These are phyloP conservation scores for Hermetia illucens DNA, from an alignment of 1,140 invertebrate genomes.

Conservation along the genomic window DNA sequence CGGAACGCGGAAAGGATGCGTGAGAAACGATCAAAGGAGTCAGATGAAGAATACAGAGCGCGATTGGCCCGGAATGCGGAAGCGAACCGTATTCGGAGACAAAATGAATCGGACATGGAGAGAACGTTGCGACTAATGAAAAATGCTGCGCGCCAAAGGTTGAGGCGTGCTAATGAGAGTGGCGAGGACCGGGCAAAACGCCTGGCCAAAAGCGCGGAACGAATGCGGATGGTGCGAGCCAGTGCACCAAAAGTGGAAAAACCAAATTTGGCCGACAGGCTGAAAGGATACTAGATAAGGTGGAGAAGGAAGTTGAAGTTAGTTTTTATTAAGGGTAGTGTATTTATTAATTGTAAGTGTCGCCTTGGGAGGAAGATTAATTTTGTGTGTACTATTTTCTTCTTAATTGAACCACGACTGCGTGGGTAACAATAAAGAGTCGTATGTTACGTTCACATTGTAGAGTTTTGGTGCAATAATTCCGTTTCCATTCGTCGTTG, in stretches of 20 bases:
- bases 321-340: too few species aligned
- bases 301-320: too few species aligned
- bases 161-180: constrained; percentile 31
- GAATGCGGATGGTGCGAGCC: constrained; percentile 22
- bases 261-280: constrained; percentile 24
- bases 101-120: constrained; percentile 31
- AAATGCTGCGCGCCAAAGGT: constrained; percentile 26
- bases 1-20: constrained; percentile 28
- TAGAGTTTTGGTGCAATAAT: too few species aligned
- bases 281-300: constrained; percentile 27
- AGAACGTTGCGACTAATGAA: constrained; percentile 33
- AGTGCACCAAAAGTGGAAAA: constrained; percentile 27
- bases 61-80: constrained; percentile 28
- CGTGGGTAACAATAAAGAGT: too few species aligned
- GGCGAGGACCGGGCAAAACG: constrained; percentile 33
- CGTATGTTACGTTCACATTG: too few species aligned
- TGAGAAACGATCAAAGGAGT: constrained; percentile 24
- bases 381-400: too few species aligned
- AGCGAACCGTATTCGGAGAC: constrained; percentile 26
- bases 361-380: too few species aligned
- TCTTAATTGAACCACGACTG: too few species aligned
- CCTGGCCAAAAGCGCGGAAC: constrained; percentile 30
- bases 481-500: too few species aligned
- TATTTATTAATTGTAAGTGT: too few species aligned
- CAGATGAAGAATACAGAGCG: constrained; percentile 24